These are phyloP conservation scores for Rhinolophus ferrumequinum DNA, from an alignment of 2,113 vertebrate species.

Conservation along the genomic window DNA sequence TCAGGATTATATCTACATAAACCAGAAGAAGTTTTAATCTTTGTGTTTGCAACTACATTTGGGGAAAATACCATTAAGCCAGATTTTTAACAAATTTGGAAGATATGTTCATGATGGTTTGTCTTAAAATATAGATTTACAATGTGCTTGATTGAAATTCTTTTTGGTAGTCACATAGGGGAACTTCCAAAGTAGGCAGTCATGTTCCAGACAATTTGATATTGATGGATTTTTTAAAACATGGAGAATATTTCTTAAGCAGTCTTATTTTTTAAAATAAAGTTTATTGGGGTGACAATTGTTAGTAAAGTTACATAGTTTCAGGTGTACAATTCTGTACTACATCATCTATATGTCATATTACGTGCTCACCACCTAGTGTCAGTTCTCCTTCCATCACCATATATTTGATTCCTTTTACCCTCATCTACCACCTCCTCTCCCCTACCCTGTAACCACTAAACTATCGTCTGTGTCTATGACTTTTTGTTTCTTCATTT, in stretches of 20 bases:
- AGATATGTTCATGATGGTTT: background rate
- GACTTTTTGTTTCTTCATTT: too few relatives aligned
- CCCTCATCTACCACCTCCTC: too few relatives aligned
- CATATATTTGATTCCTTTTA: too few relatives aligned
- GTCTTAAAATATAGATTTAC: background rate
- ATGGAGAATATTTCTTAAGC: background rate
- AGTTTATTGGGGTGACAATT: too few relatives aligned
- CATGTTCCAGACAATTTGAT: background rate
- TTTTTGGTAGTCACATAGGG: background rate
- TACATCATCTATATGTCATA: too few relatives aligned
- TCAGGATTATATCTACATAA: background rate
- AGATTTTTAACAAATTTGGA: background rate
- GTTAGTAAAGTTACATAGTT: too few relatives aligned
- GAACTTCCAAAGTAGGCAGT: background rate
- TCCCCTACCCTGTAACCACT: too few relatives aligned
- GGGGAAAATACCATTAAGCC: background rate
- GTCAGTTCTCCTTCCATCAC: too few relatives aligned
- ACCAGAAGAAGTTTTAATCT: background rate
- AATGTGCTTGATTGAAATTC: conserved; percentile 11
- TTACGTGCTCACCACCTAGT: too few relatives aligned
- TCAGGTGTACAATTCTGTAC: too few relatives aligned
- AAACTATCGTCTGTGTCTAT: too few relatives aligned
- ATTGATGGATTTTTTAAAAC: background rate
- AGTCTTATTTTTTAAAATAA: background rate
- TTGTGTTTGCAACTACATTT: background rate